A percentile compares a stretch with the other conserved stretches of the same genome.
Conservation (phyloP, 2,888 invertebrate species). For the Lathronympha strigana region DNA sequence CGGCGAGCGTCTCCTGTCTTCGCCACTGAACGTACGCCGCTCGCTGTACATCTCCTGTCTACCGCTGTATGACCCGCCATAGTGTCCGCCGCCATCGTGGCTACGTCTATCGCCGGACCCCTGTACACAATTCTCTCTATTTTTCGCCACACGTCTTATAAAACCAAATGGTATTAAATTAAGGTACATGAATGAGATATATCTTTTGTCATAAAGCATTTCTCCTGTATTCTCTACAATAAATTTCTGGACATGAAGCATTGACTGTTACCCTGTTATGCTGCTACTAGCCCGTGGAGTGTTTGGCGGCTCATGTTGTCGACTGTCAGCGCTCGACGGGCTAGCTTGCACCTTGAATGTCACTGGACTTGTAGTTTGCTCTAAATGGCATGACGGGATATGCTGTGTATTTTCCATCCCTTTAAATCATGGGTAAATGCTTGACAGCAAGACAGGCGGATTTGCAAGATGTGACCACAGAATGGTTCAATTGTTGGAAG, state of each 20-base stretch:
- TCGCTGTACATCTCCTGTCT: constrained; percentile 84
- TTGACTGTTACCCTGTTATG: constrained; percentile 28
- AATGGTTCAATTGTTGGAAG: constrained; percentile 31
- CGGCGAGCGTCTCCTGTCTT: constrained; percentile 83
- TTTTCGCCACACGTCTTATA: constrained; percentile 67
- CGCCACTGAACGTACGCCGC: constrained; percentile 78
- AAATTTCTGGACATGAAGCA: constrained; percentile 30
- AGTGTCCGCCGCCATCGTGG: constrained; percentile 83
- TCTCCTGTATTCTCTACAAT: constrained; percentile 23
- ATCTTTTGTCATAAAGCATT: constrained; percentile 38
- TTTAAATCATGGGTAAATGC: constrained; percentile 30
- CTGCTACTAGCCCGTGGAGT: constrained; percentile 34
- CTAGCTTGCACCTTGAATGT: constrained; percentile 29
- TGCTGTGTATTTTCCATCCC: constrained; percentile 31
- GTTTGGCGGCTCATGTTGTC: constrained; percentile 21
- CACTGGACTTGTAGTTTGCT: constrained; percentile 29
- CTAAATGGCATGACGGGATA: constrained; percentile 31
- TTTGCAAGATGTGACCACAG: constrained; percentile 33
- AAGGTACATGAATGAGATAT: constrained; percentile 47
- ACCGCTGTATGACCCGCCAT: constrained; percentile 81
- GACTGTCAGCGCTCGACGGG: constrained; percentile 28
- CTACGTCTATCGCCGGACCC: constrained; percentile 83
- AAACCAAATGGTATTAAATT: constrained; percentile 57
- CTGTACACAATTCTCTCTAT: constrained; percentile 81
- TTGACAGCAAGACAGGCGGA: constrained; percentile 24